phyloP scores from a whole-genome alignment of 2,888 invertebrate species.

The Ennomos fuscantarius region DNA sequence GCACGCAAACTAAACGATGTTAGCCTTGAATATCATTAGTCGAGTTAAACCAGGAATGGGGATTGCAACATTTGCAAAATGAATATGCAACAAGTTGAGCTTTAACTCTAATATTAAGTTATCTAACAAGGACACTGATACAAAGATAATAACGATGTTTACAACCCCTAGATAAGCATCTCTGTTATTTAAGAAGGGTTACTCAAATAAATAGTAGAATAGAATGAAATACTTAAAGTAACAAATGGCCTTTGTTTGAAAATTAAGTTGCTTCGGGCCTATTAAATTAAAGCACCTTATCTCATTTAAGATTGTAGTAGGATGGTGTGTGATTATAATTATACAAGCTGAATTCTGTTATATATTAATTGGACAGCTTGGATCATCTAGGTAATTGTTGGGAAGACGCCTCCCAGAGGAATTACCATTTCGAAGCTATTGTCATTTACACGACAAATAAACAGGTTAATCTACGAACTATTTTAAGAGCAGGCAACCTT shows the following conservation, averaged over 20 bases:
- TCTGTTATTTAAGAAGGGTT: neutral
- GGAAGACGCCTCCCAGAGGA: too few relatives aligned
- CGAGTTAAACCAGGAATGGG: constrained; percentile 18
- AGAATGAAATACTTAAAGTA: neutral
- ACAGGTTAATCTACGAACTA: too few relatives aligned
- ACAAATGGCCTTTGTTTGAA: constrained; percentile 2
- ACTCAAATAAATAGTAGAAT: neutral
- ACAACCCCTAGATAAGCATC: constrained; percentile 4
- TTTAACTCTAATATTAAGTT: constrained; percentile 42
- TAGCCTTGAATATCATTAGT: constrained; percentile 31
- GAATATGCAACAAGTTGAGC: constrained; percentile 48
- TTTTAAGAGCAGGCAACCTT: too few relatives aligned
- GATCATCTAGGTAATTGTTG: too few relatives aligned
- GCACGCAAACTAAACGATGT: constrained; percentile 17
- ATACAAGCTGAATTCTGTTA: too few relatives aligned
- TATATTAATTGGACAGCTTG: too few relatives aligned
- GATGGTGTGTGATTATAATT: too few relatives aligned
- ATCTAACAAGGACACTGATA: constrained; percentile 28
- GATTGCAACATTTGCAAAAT: constrained; percentile 38
- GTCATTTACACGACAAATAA: too few relatives aligned
- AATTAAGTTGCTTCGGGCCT: neutral
- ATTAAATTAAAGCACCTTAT: neutral
- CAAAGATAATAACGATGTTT: constrained; percentile 22
- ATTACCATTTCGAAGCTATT: too few relatives aligned
- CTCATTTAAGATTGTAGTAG: too few relatives aligned